Percentiles rank a stretch among this genome's conserved stretches.
These are phyloP conservation scores for Isichthys henryi DNA, from an alignment of 2,113 vertebrate genomes.

Conservation along the genomic window DNA sequence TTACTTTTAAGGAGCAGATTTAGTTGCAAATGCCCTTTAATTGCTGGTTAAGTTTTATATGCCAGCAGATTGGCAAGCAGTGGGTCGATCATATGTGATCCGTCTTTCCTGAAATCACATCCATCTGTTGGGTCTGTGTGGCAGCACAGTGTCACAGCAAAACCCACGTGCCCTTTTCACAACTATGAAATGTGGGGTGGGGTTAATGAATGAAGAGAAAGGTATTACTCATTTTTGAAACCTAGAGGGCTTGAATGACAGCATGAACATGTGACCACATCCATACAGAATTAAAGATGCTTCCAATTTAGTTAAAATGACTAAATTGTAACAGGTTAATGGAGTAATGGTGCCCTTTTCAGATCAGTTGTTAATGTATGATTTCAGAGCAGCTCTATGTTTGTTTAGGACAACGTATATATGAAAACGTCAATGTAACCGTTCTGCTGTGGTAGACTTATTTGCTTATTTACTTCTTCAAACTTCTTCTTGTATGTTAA, in stretches of 20 bases:
- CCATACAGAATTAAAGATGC: slow-evolving; percentile 65
- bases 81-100: slow-evolving; percentile 34
- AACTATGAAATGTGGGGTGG: slow-evolving; percentile 78
- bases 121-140: slow-evolving; percentile 62
- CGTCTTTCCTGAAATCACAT: slow-evolving; percentile 38
- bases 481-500: slow-evolving; percentile 29
- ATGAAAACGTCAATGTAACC: background rate
- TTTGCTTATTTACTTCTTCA: slow-evolving; percentile 25
- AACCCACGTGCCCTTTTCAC: slow-evolving; percentile 54
- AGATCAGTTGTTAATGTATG: slow-evolving; percentile 12
- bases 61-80: background rate
- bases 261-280: slow-evolving; percentile 61
- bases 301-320: slow-evolving; percentile 23
- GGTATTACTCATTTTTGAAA: background rate
- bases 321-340: background rate
- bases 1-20: background rate
- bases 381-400: background rate
- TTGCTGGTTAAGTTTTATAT: background rate
- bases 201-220: slow-evolving; percentile 60
- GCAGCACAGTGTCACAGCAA: slow-evolving; percentile 65
- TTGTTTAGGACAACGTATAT: background rate
- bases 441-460: background rate
- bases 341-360: background rate
- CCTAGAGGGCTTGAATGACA: background rate
- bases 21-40: slow-evolving; percentile 13